Evolutionary conservation across 2,888 invertebrate genomes (phyloP).

Genomic region (Drosophila falleni): DNA sequence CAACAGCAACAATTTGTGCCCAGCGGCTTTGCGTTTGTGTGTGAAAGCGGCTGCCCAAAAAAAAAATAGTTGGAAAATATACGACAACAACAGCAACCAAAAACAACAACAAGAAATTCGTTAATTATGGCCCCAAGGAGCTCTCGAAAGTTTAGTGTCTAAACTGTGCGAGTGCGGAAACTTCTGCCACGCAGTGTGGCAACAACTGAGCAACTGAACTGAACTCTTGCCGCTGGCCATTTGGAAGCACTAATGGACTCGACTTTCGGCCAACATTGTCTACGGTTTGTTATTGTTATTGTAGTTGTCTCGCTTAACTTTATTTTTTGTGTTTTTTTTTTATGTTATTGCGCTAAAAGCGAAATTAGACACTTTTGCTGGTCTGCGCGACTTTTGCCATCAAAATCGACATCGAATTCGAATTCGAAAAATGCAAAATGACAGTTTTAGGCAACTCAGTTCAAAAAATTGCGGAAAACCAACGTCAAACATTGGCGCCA

Average conservation of each 20-base stretch:
- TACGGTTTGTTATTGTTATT: constrained; percentile 37
- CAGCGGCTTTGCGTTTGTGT: constrained; percentile 29
- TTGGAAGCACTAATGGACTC: constrained; percentile 34
- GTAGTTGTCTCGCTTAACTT: constrained; percentile 21
- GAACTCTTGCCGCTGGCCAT: constrained; percentile 29
- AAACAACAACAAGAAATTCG: constrained; percentile 32
- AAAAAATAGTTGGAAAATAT: constrained; percentile 9
- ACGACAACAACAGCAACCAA: not conserved
- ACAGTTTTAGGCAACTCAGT: constrained; percentile 52
- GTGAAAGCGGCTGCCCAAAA: constrained; percentile 53
- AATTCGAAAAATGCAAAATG: constrained; percentile 65
- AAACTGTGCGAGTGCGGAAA: constrained; percentile 41
- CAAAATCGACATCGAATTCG: constrained; percentile 30
- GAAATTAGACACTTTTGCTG: constrained; percentile 80
- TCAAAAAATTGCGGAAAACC: constrained; percentile 67
- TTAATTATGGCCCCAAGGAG: constrained; percentile 72
- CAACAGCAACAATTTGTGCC: constrained; percentile 14
- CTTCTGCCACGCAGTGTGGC: constrained; percentile 43
- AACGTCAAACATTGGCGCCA: constrained; percentile 70
- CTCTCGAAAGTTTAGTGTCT: constrained; percentile 8
- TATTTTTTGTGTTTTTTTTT: constrained; percentile 15
- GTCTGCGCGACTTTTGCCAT: constrained; percentile 39
- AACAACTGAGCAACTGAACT: constrained; percentile 3
- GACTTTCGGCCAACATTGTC: constrained; percentile 49
- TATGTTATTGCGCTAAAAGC: constrained; percentile 58